phyloP scores from a whole-genome alignment of 2,888 invertebrate species.

The Epinotia demarniana region DNA sequence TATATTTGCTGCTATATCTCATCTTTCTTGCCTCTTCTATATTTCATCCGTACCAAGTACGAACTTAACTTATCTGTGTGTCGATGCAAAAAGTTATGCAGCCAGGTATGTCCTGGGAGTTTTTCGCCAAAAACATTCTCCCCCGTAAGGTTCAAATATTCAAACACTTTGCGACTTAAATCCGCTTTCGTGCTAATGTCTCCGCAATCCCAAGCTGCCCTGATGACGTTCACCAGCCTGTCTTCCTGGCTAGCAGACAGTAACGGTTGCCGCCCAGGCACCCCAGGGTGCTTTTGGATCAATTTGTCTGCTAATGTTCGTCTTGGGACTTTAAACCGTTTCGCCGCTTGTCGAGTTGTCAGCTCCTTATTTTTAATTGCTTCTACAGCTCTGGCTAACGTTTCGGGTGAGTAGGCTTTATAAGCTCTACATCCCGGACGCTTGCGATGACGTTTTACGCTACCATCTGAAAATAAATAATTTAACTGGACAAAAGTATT shows the following conservation, averaged over 20 bases:
- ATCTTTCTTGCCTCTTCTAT: background rate
- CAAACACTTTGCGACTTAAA: conserved; percentile 1
- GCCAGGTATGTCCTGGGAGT: background rate
- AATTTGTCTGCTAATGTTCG: conserved; percentile 12
- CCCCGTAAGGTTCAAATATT: background rate
- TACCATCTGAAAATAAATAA: background rate
- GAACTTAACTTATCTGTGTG: conserved; percentile 4
- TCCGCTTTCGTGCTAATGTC: background rate
- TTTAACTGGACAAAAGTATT: too few relatives aligned
- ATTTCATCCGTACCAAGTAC: background rate
- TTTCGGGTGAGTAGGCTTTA: conserved; percentile 14
- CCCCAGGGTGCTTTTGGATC: background rate
- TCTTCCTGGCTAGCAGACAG: conserved; percentile 1
- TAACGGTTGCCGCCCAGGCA: background rate
- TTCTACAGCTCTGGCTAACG: conserved; percentile 3
- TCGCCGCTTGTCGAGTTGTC: background rate
- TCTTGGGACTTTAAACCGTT: conserved; percentile 6
- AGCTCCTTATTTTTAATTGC: conserved; percentile 10
- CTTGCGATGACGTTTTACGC: background rate
- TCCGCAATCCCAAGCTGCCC: background rate
- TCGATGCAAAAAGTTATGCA: background rate
- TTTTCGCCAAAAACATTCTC: conserved; percentile 1
- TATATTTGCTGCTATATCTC: background rate
- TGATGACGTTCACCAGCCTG: background rate
- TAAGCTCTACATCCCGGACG: background rate